Base-by-base conservation (phyloP, 2,888 invertebrate species). In the Latrodectus elegans region DNA sequence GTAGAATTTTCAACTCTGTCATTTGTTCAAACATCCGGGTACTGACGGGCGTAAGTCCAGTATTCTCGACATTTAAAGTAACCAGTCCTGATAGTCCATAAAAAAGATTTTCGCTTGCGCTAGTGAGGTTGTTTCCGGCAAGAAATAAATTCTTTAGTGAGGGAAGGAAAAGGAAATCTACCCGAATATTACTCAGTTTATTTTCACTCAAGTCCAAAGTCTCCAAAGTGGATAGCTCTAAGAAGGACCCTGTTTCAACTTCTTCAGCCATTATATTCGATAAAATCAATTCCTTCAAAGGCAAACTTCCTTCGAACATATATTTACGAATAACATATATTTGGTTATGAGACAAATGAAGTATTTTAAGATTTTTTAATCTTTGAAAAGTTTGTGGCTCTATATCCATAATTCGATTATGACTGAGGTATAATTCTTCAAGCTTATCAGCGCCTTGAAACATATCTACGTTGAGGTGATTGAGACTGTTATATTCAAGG, bases 171-270 rank as follows among this genome's bases (percentile, higher is more conserved):
- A 91, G 85, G 87, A 89, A 90, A 74, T 90, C 89, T 70, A 91
- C 89, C 52, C 90, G 89, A 22, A 90, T 81, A 38, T 89, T 89
- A 49, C 82, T 89, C 17, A 91, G 76, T 72, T 90, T 90, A 80
- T 97, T 97, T 89, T 94, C 93, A 90, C 95, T 95, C 91, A 97
- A 93, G 92, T 96, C 96, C 77, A 97, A 93, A 91, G 96, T 96
- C 92, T 95, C 95, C 78, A 97, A 93, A 92, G 96, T 95, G 90
- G 95, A 95, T 83, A 96, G 93, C 90, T 95, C 95, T 91, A 94
- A 94, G 90, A 97, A 95, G 8, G 96, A 95, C 78, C 95, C 95
- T 67, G 93, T 93, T 92, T 96, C 95, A 82, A 97, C 95, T 90
- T 94, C 94, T 71, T 94, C 94, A 90, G 97, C 94, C 38, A 95